A percentile compares a stretch with the other conserved stretches of the same genome.
Evolutionary conservation across 1,140 invertebrate genomes (phyloP).

Genomic region (Caerostris extrusa): DNA sequence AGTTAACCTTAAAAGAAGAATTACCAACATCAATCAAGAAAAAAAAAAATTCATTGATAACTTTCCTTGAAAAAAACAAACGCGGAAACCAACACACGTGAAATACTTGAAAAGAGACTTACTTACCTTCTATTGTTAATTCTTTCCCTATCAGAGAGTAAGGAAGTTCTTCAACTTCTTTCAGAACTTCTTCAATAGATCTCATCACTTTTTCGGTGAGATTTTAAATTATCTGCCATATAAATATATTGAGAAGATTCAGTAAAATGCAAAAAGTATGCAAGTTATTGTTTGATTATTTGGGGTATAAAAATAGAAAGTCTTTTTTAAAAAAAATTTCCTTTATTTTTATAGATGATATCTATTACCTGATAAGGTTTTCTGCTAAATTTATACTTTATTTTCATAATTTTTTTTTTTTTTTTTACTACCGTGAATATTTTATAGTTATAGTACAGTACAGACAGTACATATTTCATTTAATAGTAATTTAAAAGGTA

Average conservation of each 20-base stretch:
- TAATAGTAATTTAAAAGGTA: too few relatives aligned
- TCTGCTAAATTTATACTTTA: too few relatives aligned
- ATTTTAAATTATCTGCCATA: not conserved
- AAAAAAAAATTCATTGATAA: constrained; percentile 10
- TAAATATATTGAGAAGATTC: not conserved
- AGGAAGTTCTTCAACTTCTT: constrained; percentile 56
- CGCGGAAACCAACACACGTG: not conserved
- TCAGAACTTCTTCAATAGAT: constrained; percentile 37
- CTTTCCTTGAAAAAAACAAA: constrained; percentile 35
- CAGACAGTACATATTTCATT: too few relatives aligned
- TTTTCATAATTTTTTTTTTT: too few relatives aligned
- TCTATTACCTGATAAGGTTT: too few relatives aligned
- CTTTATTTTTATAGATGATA: too few relatives aligned
- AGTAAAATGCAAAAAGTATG: not conserved
- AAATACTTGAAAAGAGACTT: constrained; percentile 30
- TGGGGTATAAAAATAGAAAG: too few relatives aligned
- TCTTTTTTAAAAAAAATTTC: too few relatives aligned
- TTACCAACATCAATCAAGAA: not conserved
- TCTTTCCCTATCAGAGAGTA: constrained; percentile 61
- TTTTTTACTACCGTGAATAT: too few relatives aligned
- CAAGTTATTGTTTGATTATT: not conserved
- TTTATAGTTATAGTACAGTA: too few relatives aligned
- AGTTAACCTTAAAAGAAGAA: not conserved
- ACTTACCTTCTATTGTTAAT: constrained; percentile 67
- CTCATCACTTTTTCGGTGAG: not conserved